Base-by-base conservation (phyloP, 2,888 invertebrate genomes). In the Leucozona laternaria region DNA sequence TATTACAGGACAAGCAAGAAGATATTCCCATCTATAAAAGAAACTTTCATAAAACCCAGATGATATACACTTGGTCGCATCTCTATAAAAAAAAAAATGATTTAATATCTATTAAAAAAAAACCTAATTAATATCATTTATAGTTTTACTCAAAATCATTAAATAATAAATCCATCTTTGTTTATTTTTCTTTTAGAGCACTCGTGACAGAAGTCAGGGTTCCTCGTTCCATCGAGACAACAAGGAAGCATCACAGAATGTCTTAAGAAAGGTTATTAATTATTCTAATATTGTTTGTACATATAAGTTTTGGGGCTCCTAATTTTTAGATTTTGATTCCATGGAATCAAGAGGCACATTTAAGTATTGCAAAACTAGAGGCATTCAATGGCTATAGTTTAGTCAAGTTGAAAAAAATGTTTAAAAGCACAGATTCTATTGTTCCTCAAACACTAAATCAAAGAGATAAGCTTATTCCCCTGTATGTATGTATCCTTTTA, bases 1-100 rank as follows among this genome's bases (percentile, higher is more conserved):
- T 82, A 70, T 86, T 86, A 43, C 82, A 86, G 86, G 82, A 73
- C 58, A 50, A 50, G 40, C 55, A 60, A 62, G 68, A 68, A 37
- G 50, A 66, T 48, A 62, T 22, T 10, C 48, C 13, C 11, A 37
- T 25, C 45, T 31, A 20, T 22, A 37, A 40, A 64, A 31, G 4
- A 66, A 25, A 68, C 20, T 70, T 76, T 45, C 15, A 17, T 25
- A 48, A 37, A 45, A 48, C 7, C 34, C 31, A 79, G 53, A 81
- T 34, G 77, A 70, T 58, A 53, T 25, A 50, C 22, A 25, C 17
- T 40, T 66, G 64, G 55, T 37, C 34, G 43, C 40, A 55, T 78
- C 22, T 11, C 13, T 5, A 48, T 28, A 53, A 31, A 43, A 15
- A 45, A 53, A 31, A 43, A 15, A 45, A 53, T 22, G 0, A 22